Conservation (phyloP, 2,797 vertebrate genomes). For the Apogon talboti region DNA sequence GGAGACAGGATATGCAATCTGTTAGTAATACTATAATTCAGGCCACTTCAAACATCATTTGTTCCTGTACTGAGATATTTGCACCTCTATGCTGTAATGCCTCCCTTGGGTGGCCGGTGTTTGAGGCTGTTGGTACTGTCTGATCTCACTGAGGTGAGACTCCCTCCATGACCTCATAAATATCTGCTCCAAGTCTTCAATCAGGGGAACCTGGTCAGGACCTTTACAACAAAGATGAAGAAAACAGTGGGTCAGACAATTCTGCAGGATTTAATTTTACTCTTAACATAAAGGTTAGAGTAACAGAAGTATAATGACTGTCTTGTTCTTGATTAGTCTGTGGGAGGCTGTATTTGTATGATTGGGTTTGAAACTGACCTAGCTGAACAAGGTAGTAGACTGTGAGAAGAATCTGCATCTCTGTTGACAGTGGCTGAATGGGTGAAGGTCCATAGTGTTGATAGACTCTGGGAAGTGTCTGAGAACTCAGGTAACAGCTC, state of each 20-base stretch:
- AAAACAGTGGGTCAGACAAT: not conserved
- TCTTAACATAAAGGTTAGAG: too few relatives aligned
- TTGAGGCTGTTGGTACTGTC: constrained; percentile 91
- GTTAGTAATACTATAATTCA: constrained; percentile 1
- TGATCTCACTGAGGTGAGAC: constrained; percentile 92
- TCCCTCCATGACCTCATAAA: constrained; percentile 97
- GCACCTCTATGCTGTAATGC: constrained; percentile 75
- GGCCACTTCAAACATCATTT: not conserved
- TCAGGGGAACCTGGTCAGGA: constrained; percentile 94
- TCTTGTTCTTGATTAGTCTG: too few relatives aligned
- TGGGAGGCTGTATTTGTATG: too few relatives aligned
- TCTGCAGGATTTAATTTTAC: too few relatives aligned
- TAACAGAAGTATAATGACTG: too few relatives aligned
- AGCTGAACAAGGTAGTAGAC: constrained; percentile 98
- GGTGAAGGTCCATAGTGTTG: constrained; percentile 90
- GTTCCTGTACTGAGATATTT: not conserved
- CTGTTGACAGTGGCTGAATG: constrained; percentile 92
- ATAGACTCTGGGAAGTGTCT: constrained; percentile 91
- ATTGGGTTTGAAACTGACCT: constrained; percentile 81
- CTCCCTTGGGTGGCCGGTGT: constrained; percentile 76
- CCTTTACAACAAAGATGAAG: constrained; percentile 74
- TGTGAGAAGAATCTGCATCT: constrained; percentile 97
- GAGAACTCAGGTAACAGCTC: constrained; percentile 93
- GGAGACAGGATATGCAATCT: constrained; percentile 20
- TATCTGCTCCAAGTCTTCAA: constrained; percentile 97